phyloP scores from a whole-genome alignment of 2,113 vertebrate species.

The Paratilapia polleni region DNA sequence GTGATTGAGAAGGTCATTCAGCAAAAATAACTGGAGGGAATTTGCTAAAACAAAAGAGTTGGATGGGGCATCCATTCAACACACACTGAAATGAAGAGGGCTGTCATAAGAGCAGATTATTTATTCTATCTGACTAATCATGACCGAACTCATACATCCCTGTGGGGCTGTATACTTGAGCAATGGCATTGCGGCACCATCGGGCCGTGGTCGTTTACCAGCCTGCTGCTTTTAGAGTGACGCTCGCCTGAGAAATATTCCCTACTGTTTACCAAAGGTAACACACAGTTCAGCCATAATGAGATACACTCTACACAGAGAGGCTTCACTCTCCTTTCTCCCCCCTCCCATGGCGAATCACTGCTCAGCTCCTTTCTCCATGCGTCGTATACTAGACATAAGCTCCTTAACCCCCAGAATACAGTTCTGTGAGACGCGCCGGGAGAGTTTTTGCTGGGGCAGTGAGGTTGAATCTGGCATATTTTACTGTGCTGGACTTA shows the following conservation, averaged over 20 bases:
- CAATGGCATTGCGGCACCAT: slow-evolving; percentile 38
- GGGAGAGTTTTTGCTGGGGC: slow-evolving; percentile 60
- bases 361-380: slow-evolving; percentile 62
- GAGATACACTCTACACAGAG: slow-evolving; percentile 59
- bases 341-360: slow-evolving; percentile 58
- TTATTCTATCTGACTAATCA: slow-evolving; percentile 70
- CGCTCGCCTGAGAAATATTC: slow-evolving; percentile 54
- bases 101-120: slow-evolving; percentile 56
- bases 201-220: slow-evolving; percentile 45
- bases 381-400: slow-evolving; percentile 65
- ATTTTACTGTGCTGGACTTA: slow-evolving; percentile 47
- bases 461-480: slow-evolving; percentile 58
- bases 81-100: slow-evolving; percentile 23
- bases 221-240: slow-evolving; percentile 49
- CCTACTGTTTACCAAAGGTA: slow-evolving; percentile 76
- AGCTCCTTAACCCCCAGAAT: slow-evolving; percentile 78
- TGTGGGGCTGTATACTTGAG: slow-evolving; percentile 60
- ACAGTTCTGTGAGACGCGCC: slow-evolving; percentile 60
- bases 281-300: slow-evolving; percentile 74
- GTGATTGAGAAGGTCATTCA: slow-evolving; percentile 71
- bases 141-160: slow-evolving; percentile 50
- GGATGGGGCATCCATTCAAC: slow-evolving; percentile 51
- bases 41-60: slow-evolving; percentile 57
- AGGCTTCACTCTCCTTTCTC: slow-evolving; percentile 25
- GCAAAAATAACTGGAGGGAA: slow-evolving; percentile 69